Base-by-base conservation (phyloP, 2,888 invertebrate species). In the Tetropium fuscum region DNA sequence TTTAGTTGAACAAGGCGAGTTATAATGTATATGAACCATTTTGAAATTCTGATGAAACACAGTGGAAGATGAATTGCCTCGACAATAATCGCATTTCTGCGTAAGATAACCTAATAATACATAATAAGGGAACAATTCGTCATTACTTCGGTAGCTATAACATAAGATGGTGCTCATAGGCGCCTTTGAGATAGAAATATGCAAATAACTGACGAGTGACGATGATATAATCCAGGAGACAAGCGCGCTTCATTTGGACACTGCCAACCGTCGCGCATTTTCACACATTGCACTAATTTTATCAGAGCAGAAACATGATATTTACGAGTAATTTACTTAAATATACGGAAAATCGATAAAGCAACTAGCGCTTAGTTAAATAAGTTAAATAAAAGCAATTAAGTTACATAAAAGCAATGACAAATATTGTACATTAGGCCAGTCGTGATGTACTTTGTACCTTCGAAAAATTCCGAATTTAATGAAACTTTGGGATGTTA, bases 81-180 rank as follows among this genome's bases (percentile, higher is more conserved):
- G 55, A 58, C 58, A 58, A 70, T 73, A 73, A 73, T 72, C 67
- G 63, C 63, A 68, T 73, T 73, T 71, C 70, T 58, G 65, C 55
- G 61, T 69, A 55, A 63, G 68, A 69, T 73, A 73, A 73, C 72
- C 71, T 70, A 73, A 73, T 73, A 73, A 73, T 63, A 64, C 67
- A 64, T 74, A 74, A 74, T 74, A 71, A 72, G 70, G 66, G 72
- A 74, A 74, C 74, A 74, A 74, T 74, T 72, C 70, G 68, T 72
- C 72, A 72, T 74, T 74, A 74, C 72, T 74, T 70, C 63, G 70
- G 72, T 67, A 69, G 69, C 64, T 64, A 59, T 61, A 60, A 61
- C 60, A 63, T 66, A 66, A 69, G 70, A 67, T 64, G 68, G 44
- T 55, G 64, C 60, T 66, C 58, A 47, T 56, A 60, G 63, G 58